Evolutionary conservation across 2,113 vertebrate genomes (phyloP), one percentile per base, ranked within the genome.

Genomic region (Camelus bactrianus): DNA sequence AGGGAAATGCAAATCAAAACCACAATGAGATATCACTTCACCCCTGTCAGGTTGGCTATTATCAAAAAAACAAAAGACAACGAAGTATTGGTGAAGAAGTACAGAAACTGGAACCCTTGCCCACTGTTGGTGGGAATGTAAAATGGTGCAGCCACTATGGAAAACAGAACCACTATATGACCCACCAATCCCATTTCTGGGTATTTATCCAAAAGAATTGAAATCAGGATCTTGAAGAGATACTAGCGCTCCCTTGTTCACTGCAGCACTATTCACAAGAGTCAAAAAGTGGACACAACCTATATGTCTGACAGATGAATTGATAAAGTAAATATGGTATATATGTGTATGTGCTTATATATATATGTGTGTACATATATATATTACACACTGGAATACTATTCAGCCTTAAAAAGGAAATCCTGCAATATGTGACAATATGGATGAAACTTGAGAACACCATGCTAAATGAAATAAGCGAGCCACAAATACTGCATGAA

Each of bases 1-100:
- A 86, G 72, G 80, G 38, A 69, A 91, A 70, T 70, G 52, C 70
- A 85, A 91, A 91, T 62, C 52, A 42, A 95, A 95, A 72, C 81
- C 62, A 79, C 62, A 94, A 19, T 56, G 48, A 84, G 26, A 7
- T 91, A 26, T 42, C 60, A 91, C 19, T 69, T 60, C 52, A 69
- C 15, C 60, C 20, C 69, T 60, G 54, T 85, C 72, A 79, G 52
- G 72, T 62, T 77, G 24, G 20, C 79, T 79, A 70, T 20, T 70
- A n/a, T 28, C 15, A 83, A 89, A 85, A 94, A 94, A 35, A 32
- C 2, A 48, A 76, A 76, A 84, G 70, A 76, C 52, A 76, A 62
- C 10, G 16, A 81, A 46, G n/a, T 73, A 52, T 46, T 67, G 48
- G 77, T 19, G 19, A 91, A 42, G 42, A 28, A 38, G 19, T 70